Evolutionary conservation across 2,888 invertebrate species (phyloP).

Genomic region (Eilema sororculum): DNA sequence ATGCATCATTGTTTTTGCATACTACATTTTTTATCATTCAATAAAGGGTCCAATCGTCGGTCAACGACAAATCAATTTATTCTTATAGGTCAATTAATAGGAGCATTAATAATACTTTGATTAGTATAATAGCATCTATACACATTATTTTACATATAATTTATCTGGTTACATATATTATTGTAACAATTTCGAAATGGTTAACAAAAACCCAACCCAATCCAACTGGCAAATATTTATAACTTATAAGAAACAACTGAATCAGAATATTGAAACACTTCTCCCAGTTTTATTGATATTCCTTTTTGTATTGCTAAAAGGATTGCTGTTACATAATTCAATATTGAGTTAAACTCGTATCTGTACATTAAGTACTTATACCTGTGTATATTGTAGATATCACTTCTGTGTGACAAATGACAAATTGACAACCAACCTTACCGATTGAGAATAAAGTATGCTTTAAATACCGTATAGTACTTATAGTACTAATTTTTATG

Average conservation of each 20-base stretch:
- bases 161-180: background rate
- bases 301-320: background rate
- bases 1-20: constrained; percentile 6
- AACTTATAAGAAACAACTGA: too few relatives aligned
- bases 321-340: background rate
- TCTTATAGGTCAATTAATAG: constrained; percentile 25
- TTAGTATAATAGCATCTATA: background rate
- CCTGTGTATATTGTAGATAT: too few relatives aligned
- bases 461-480: too few relatives aligned
- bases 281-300: background rate
- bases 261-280: background rate
- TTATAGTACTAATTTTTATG: too few relatives aligned
- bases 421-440: too few relatives aligned
- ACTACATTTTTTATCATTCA: background rate
- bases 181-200: background rate
- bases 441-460: too few relatives aligned
- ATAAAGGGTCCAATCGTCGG: constrained; percentile 9
- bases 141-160: background rate
- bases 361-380: too few relatives aligned
- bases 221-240: background rate
- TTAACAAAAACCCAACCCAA: background rate
- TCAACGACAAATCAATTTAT: constrained; percentile 28
- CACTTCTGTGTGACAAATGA: too few relatives aligned
- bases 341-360: background rate
- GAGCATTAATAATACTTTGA: constrained; percentile 12